Evolutionary conservation across 2,113 vertebrate species (phyloP).

Genomic region (Lophochroa leadbeateri): DNA sequence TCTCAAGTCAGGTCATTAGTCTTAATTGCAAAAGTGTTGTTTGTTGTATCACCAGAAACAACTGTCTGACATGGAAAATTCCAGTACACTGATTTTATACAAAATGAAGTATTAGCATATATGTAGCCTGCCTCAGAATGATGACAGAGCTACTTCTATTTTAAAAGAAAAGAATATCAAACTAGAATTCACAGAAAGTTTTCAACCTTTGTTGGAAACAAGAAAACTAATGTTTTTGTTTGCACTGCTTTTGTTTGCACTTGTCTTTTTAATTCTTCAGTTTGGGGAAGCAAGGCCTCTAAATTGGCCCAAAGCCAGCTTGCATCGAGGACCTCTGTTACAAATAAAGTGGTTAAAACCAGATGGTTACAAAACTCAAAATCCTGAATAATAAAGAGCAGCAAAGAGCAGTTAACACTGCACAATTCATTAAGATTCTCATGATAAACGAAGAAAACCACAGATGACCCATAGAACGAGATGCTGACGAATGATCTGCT

Average conservation of each 20-base stretch:
- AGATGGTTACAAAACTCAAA: conserved; percentile 16
- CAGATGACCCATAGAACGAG: neutral
- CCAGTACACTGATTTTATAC: neutral
- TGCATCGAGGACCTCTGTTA: neutral
- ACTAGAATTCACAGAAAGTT: neutral
- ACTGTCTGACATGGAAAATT: neutral
- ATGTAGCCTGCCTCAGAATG: neutral
- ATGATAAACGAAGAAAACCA: neutral
- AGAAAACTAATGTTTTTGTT: neutral
- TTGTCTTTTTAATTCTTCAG: neutral
- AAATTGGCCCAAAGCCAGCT: neutral
- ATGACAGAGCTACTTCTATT: neutral
- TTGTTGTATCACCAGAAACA: neutral
- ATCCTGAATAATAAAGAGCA: conserved; percentile 1
- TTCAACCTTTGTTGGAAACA: neutral
- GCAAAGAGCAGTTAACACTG: neutral
- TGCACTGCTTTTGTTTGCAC: neutral
- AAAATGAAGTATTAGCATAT: neutral
- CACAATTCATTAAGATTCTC: conserved; percentile 7
- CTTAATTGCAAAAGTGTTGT: neutral
- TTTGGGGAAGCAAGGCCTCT: neutral
- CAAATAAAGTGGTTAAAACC: neutral
- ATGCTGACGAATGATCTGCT: neutral
- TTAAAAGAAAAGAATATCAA: neutral
- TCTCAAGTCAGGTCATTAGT: neutral